A percentile compares a stretch with the other conserved stretches of the same genome.
Conservation (phyloP, 1,140 invertebrate genomes). For the Caenorhabditis briggsae region DNA sequence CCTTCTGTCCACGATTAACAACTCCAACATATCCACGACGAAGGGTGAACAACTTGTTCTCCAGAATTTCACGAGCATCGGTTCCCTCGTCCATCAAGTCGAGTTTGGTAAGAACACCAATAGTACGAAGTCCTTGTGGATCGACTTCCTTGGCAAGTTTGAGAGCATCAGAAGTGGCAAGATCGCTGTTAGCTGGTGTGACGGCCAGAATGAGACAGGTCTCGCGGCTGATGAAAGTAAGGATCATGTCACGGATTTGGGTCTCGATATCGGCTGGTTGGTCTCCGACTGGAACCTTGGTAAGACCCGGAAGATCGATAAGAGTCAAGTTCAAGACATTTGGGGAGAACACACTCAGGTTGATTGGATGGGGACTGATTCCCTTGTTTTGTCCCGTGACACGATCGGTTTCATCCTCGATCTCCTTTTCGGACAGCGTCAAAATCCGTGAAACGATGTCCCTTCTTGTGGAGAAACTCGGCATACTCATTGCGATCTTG, state of each 20-base stretch:
- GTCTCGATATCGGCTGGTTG: constrained; percentile 92
- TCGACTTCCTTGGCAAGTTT: constrained; percentile 92
- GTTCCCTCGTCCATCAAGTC: constrained; percentile 99
- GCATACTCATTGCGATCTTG: constrained; percentile 88
- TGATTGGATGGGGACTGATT: constrained; percentile 97
- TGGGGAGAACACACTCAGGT: constrained; percentile 96
- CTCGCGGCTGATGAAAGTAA: constrained; percentile 92
- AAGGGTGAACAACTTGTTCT: constrained; percentile 95
- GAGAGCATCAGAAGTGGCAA: constrained; percentile 94
- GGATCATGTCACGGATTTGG: constrained; percentile 84
- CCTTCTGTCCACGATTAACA: constrained; percentile 97
- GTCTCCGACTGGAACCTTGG: constrained; percentile 94
- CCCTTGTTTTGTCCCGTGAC: constrained; percentile 97
- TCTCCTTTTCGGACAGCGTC: constrained; percentile 95
- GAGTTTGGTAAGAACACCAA: constrained; percentile 98
- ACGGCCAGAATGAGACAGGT: constrained; percentile 94
- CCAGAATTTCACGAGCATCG: constrained; percentile 95
- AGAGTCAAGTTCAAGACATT: constrained; percentile 95
- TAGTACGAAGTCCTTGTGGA: constrained; percentile 92
- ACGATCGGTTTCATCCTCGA: constrained; percentile 96
- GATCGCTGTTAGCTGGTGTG: constrained; percentile 93
- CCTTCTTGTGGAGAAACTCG: constrained; percentile 98
- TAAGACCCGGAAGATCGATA: constrained; percentile 94
- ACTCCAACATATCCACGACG: constrained; percentile 97
- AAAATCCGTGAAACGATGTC: constrained; percentile 96